A percentile compares a stretch with the other conserved stretches of the same genome.
These are phyloP conservation scores for Lasioglossum baleicum DNA, from an alignment of 1,140 invertebrate species.

Conservation along the genomic window DNA sequence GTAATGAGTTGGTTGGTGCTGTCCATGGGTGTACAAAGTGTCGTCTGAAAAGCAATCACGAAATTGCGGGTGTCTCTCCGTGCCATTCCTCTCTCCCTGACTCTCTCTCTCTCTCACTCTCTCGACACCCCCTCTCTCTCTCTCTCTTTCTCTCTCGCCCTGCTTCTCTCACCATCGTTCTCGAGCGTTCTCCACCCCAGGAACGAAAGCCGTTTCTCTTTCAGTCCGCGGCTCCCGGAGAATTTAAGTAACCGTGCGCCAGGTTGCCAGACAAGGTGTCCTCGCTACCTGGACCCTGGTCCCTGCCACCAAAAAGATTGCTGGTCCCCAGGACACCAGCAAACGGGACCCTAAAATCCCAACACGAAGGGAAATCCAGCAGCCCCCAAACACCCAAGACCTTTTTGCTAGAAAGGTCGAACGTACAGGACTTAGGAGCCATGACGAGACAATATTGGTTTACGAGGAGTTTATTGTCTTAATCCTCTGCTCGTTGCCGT, in stretches of 20 bases:
- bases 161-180: neutral
- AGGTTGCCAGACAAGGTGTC: neutral
- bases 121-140: neutral
- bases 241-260: constrained; percentile 34
- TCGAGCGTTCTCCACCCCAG: too few relatives aligned
- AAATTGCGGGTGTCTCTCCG: constrained; percentile 76
- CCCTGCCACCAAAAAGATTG: neutral
- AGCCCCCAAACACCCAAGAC: too few relatives aligned
- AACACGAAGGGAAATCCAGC: too few relatives aligned
- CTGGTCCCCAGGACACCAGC: too few relatives aligned
- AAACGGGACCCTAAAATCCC: too few relatives aligned
- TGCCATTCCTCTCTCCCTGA: constrained; percentile 23
- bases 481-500: neutral
- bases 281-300: neutral
- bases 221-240: neutral
- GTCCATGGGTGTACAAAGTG: constrained; percentile 72
- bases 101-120: neutral
- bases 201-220: constrained; percentile 1
- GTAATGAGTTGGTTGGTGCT: constrained; percentile 78
- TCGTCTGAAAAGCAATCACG: constrained; percentile 76
- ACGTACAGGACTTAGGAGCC: neutral
- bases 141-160: neutral
- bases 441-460: constrained; percentile 11
- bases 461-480: constrained; percentile 17
- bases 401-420: too few relatives aligned